Conservation (phyloP, 2,797 vertebrate genomes). For the Tapirus indicus region DNA sequence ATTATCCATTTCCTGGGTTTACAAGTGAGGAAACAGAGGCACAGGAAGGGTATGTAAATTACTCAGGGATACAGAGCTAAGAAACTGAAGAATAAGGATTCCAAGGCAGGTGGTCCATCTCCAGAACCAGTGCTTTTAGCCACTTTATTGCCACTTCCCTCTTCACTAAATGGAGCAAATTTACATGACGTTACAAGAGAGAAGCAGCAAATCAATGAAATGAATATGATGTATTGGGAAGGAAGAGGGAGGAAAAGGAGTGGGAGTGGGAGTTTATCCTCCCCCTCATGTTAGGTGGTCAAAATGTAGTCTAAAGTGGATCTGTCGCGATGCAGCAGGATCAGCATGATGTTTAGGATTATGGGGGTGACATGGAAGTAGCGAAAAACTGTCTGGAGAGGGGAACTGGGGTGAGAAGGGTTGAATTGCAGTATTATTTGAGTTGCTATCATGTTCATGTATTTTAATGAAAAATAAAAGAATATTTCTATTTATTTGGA, state of each 20-base stretch:
- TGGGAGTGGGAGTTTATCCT: neutral
- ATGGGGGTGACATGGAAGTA: neutral
- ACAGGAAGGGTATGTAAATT: neutral
- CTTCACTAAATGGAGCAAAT: neutral
- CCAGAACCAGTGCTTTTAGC: neutral
- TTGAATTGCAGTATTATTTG: neutral
- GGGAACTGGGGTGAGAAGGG: neutral
- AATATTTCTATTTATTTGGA: neutral
- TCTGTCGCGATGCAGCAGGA: neutral
- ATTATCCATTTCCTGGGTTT: neutral
- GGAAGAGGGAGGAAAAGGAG: neutral
- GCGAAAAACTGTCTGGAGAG: neutral
- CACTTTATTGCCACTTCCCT: neutral
- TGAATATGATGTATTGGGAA: neutral
- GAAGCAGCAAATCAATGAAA: neutral
- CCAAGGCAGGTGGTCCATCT: neutral
- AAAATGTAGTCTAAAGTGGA: neutral
- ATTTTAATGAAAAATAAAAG: neutral
- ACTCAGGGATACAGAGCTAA: neutral
- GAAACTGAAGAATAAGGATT: neutral
- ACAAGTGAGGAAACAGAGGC: neutral
- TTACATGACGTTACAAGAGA: neutral
- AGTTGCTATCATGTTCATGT: neutral
- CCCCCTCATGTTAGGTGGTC: neutral
- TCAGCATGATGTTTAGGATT: neutral